phyloP scores from a whole-genome alignment of 2,113 vertebrate species.

The Tympanuchus pallidicinctus region DNA sequence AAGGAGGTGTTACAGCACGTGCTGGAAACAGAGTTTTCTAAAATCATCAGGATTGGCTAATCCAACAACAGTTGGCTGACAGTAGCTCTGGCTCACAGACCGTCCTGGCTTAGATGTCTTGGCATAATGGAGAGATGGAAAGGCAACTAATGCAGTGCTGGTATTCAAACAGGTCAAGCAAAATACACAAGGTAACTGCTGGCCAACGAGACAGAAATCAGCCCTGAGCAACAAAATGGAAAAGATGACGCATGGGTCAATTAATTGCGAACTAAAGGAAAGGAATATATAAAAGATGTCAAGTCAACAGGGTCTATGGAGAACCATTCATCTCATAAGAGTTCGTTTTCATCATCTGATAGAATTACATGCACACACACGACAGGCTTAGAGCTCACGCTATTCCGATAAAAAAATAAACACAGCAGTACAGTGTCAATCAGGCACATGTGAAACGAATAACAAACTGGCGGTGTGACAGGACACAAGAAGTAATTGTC shows the following conservation, averaged over 20 bases:
- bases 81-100: constrained; percentile 10
- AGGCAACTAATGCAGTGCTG: background rate
- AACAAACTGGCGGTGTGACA: constrained; percentile 56
- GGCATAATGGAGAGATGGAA: constrained; percentile 6
- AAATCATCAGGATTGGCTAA: background rate
- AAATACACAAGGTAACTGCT: background rate
- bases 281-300: background rate
- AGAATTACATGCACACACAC: background rate
- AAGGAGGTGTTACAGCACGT: background rate
- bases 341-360: background rate
- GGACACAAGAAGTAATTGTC: constrained; percentile 22
- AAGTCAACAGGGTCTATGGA: background rate
- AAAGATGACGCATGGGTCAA: background rate
- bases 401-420: constrained; percentile 11
- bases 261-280: background rate
- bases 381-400: background rate
- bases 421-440: constrained; percentile 8
- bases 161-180: background rate
- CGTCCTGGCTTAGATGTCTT: constrained; percentile 7
- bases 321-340: background rate
- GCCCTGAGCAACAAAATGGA: background rate
- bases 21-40: background rate
- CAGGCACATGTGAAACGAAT: constrained; percentile 53
- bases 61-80: background rate
- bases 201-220: background rate